Evolutionary conservation across 92 coral and sea anemone species (phyloP).

Genomic region (Actinostola sp.): DNA sequence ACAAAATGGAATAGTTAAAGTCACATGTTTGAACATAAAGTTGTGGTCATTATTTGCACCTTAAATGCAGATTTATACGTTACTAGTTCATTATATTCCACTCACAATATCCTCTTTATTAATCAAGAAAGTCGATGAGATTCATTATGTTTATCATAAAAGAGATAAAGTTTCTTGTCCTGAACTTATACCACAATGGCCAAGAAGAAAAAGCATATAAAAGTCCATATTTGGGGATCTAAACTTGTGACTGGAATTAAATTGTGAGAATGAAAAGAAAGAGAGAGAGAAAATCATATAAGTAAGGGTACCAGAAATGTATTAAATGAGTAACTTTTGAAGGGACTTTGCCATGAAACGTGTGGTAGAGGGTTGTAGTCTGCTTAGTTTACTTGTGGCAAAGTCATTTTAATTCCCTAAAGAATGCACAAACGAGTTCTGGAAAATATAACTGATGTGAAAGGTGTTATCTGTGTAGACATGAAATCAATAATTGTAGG

Average conservation of each 20-base stretch:
- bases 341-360: no score
- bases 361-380: neutral
- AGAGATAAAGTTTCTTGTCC: neutral
- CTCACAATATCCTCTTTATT: slow-evolving; percentile 11
- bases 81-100: slow-evolving; percentile 6
- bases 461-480: slow-evolving; percentile 17
- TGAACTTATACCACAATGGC: neutral
- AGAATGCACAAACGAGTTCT: slow-evolving; percentile 15
- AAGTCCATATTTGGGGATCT: no score
- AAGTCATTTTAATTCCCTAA: slow-evolving; percentile 16
- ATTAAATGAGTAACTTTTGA: no score
- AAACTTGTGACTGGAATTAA: no score
- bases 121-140: slow-evolving; percentile 19
- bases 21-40: slow-evolving; percentile 2
- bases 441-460: slow-evolving; percentile 9
- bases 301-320: no score
- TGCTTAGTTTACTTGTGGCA: slow-evolving; percentile 3
- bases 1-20: neutral
- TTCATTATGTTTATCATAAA: slow-evolving; percentile 7
- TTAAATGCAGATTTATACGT: slow-evolving; percentile 9
- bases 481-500: neutral
- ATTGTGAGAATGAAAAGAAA: no score
- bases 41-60: neutral
- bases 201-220: no score
- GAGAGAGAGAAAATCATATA: no score